Evolutionary conservation across 2,797 vertebrate species (phyloP).

Genomic region (Phyllotis vaccarum): DNA sequence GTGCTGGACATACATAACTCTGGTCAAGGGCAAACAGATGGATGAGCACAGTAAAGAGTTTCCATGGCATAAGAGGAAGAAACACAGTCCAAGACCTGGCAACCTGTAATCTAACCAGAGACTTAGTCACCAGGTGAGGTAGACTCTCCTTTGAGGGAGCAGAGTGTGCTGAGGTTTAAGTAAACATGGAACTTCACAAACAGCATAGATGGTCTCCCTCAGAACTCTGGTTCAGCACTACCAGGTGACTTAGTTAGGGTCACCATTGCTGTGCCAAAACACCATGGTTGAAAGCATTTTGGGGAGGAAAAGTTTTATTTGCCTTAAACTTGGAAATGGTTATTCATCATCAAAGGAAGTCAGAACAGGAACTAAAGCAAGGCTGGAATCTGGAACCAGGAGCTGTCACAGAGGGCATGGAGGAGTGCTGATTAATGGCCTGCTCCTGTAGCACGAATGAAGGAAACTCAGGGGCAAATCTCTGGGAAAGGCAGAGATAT

Average conservation of each 20-base stretch:
- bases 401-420: not conserved
- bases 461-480: no score
- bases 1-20: not conserved
- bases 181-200: not conserved
- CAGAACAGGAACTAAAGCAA: not conserved
- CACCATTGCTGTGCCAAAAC: not conserved
- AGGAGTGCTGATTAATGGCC: not conserved
- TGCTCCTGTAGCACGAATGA: no score
- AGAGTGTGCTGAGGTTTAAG: not conserved
- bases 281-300: not conserved
- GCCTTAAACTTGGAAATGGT: not conserved
- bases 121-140: not conserved
- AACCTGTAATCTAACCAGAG: not conserved
- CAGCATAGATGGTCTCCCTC: not conserved
- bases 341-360: not conserved
- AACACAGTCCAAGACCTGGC: not conserved
- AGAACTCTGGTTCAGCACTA: not conserved
- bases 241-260: not conserved
- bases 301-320: not conserved
- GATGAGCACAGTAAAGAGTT: not conserved
- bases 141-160: not conserved
- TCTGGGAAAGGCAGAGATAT: no score
- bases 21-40: no score
- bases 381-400: not conserved
- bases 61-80: no score